These are phyloP conservation scores for Petromus typicus DNA, from an alignment of 2,113 vertebrate genomes.

Conservation along the genomic window DNA sequence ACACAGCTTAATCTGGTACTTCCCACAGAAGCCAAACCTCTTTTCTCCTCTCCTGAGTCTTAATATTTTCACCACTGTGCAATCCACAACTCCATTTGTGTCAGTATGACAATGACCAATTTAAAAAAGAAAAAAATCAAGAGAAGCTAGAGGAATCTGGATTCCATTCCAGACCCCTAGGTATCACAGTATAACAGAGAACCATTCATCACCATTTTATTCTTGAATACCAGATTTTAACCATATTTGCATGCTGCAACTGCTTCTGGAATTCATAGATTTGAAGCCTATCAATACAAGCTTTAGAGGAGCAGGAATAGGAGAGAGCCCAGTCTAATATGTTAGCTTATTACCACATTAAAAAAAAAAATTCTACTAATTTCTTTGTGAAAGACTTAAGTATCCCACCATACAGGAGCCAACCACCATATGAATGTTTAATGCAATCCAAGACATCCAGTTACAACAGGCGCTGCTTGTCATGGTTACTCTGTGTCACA, in stretches of 20 bases:
- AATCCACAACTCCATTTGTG: not conserved
- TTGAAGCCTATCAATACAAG: conserved; percentile 74
- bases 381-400: conserved; percentile 32
- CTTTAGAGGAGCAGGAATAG: not conserved
- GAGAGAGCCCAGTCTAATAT: not conserved
- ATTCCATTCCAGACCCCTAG: conserved; percentile 75
- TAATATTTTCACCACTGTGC: not conserved
- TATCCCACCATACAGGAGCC: conserved; percentile 41
- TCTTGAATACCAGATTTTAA: conserved; percentile 68
- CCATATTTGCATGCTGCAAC: conserved; percentile 66
- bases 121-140: conserved; percentile 67
- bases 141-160: conserved; percentile 66
- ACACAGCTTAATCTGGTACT: conserved; percentile 40
- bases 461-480: conserved; percentile 48
- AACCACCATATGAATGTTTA: conserved; percentile 72
- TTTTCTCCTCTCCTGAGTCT: not conserved
- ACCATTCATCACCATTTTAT: conserved; percentile 71
- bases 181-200: conserved; percentile 72
- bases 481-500: conserved; percentile 24
- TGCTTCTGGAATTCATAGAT: conserved; percentile 70
- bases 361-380: not conserved
- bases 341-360: conserved; percentile 15
- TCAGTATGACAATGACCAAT: not conserved
- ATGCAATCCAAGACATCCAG: conserved; percentile 73
- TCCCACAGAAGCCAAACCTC: not conserved